These are phyloP conservation scores for Monodelphis domestica DNA, from an alignment of 2,797 vertebrate genomes.

Conservation along the genomic window DNA sequence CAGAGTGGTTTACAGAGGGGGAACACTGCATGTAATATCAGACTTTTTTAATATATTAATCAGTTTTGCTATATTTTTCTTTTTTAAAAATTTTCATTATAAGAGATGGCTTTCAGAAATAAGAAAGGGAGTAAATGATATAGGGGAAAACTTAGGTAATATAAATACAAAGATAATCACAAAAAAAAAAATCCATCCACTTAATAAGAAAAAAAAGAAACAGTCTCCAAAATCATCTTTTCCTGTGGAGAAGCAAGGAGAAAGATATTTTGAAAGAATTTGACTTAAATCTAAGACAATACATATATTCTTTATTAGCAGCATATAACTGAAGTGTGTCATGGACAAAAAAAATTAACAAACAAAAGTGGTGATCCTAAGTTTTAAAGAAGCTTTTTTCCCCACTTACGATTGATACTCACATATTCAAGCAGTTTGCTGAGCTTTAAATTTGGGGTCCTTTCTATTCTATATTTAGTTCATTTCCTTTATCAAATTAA, in stretches of 20 bases:
- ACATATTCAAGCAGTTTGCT: slow-evolving; percentile 22
- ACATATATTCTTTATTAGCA: slow-evolving; percentile 36
- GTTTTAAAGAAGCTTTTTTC: slow-evolving; percentile 30
- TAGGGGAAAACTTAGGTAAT: neutral
- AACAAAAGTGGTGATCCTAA: slow-evolving; percentile 42
- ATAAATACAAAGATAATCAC: neutral
- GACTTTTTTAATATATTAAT: neutral
- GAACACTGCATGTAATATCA: neutral
- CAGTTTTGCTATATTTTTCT: neutral
- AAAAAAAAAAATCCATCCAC: neutral
- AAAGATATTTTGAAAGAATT: slow-evolving; percentile 37
- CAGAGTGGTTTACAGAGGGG: neutral
- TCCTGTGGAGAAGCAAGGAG: slow-evolving; percentile 34
- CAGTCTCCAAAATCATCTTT: slow-evolving; percentile 43
- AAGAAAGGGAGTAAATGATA: neutral
- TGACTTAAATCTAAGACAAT: slow-evolving; percentile 32
- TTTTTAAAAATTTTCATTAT: neutral
- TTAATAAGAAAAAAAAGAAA: neutral
- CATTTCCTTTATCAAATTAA: slow-evolving; percentile 40
- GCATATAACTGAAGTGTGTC: slow-evolving; percentile 33
- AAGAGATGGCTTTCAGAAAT: neutral
- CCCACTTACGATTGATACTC: slow-evolving; percentile 34
- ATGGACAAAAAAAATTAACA: slow-evolving; percentile 38
- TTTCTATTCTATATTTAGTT: slow-evolving; percentile 37
- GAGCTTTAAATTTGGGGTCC: slow-evolving; percentile 46